Evolutionary conservation across 2,113 vertebrate species (phyloP).

Genomic region (Petaurus breviceps): DNA sequence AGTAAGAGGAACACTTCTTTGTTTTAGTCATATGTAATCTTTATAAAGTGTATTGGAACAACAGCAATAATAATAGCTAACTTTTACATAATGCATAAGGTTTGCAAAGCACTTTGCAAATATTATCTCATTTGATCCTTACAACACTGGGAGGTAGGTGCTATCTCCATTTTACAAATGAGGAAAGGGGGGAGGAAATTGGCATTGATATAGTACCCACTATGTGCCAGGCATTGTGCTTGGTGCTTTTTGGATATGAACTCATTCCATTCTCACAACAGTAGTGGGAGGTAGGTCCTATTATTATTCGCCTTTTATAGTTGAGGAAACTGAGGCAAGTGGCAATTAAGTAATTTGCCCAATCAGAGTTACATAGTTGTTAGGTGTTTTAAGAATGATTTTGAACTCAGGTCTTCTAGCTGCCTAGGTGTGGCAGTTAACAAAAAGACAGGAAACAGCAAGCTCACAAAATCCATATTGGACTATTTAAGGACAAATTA

Average conservation of each 20-base stretch:
- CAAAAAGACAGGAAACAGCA: slow-evolving; percentile 52
- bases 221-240: background rate
- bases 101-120: background rate
- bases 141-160: background rate
- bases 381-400: background rate
- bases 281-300: background rate
- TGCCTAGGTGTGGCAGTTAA: slow-evolving; percentile 27
- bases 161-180: background rate
- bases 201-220: background rate
- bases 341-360: background rate
- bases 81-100: background rate
- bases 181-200: background rate
- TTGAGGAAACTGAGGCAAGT: background rate
- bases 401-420: background rate
- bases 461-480: background rate
- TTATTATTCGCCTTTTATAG: background rate
- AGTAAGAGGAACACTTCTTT: slow-evolving; percentile 52
- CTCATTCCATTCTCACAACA: background rate
- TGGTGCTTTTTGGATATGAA: background rate
- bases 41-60: slow-evolving; percentile 46
- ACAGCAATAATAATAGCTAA: slow-evolving; percentile 47
- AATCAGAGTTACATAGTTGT: background rate
- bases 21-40: slow-evolving; percentile 61
- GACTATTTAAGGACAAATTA: slow-evolving; percentile 22
- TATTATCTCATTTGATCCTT: background rate